Evolutionary conservation across 2,888 invertebrate species (phyloP), one percentile per base, ranked within the genome.

Genomic region (Junonia oenone): DNA sequence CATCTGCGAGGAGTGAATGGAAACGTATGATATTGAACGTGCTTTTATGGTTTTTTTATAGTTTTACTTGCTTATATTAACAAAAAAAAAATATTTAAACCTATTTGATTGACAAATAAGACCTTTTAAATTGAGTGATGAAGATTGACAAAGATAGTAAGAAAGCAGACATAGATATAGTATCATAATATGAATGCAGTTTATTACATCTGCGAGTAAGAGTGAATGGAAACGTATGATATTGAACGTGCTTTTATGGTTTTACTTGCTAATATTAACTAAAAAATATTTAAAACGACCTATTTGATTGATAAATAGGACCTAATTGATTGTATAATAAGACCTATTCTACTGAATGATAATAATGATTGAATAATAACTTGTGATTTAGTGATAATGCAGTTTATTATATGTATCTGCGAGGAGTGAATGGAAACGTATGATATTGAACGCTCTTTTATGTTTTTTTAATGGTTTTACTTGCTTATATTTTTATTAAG

Each of bases 1-100:
- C 58, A 50, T 53, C 38, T 31, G 43, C 38, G 31, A 22, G 31
- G 27, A 48, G 27, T 51, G 26, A 22, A 43, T 43, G 26, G 5
- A 43, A 26, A 13, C 26, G 43, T 26, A 26, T n/a, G 43, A 43
- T 26, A 43, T 40, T 40, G 5, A 11, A 11, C 1, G 43, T 15
- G 22, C 51, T 37, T 51, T 55, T 51, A 22, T 47, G 33, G 22
- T 45, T n/a, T n/a, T n/a, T n/a, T n/a, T 43, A 53, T 40, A 50
- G 13, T 43, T 17, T 54, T 27, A 14, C 43, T n/a, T 15, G 43
- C 31, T 15, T 3, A 8, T 38, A 38, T 9, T 38, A n/a, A n/a
- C n/a, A n/a, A n/a, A n/a, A n/a, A 31, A 55, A 38, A n/a, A 15
- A 4, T 38, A 17, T 37, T 15, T 2, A n/a, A n/a, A n/a, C n/a